phyloP scores from a whole-genome alignment of 2,888 invertebrate genomes.

The Deroplatys truncata region DNA sequence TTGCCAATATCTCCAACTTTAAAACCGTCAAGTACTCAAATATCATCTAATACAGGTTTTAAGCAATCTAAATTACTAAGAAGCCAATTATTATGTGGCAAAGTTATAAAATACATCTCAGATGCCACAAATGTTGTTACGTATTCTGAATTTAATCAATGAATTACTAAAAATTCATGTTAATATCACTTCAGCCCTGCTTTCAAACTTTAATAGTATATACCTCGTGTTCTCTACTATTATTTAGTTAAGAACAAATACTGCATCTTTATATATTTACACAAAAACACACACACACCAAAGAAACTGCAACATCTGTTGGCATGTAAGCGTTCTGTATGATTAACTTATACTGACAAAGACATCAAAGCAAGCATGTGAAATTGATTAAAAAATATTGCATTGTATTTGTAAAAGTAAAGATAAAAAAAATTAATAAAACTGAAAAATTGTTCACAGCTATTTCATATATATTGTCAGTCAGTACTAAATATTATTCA shows the following conservation, averaged over 20 bases:
- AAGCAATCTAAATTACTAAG: not conserved
- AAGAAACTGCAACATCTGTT: not conserved
- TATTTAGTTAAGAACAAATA: not conserved
- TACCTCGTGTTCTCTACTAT: not conserved
- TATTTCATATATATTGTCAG: not conserved
- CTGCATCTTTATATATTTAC: not conserved
- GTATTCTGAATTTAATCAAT: not conserved
- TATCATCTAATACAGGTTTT: constrained; percentile 33
- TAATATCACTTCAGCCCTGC: not conserved
- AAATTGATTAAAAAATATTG: not conserved
- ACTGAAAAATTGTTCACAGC: not conserved
- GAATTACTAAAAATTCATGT: not conserved
- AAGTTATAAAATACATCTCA: not conserved
- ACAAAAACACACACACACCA: not conserved
- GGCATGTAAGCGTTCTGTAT: not conserved
- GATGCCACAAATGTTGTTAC: not conserved
- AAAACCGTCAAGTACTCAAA: constrained; percentile 31
- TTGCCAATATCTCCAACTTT: constrained; percentile 47
- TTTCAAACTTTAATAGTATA: not conserved
- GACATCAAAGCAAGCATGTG: not conserved
- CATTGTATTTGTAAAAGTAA: not conserved
- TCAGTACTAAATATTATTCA: not conserved
- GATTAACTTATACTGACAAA: not conserved
- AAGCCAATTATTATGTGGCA: not conserved
- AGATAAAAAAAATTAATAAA: not conserved